These are phyloP conservation scores for Drosophila colorata DNA, from an alignment of 2,888 invertebrate genomes.

Conservation along the genomic window DNA sequence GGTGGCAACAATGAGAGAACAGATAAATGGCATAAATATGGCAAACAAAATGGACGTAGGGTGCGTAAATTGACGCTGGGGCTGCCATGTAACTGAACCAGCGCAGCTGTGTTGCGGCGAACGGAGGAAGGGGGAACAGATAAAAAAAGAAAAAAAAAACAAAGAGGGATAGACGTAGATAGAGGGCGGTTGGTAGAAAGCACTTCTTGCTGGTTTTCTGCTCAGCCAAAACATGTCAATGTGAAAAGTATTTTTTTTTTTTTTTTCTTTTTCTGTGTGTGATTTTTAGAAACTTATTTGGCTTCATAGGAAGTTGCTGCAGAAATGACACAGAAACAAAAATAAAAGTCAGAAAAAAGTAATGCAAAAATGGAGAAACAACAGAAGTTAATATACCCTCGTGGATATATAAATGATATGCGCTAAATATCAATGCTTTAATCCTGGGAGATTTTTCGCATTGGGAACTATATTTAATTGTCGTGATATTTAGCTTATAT, in stretches of 20 bases:
- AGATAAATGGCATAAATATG: slow-evolving; percentile 77
- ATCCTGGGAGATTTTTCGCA: too few relatives aligned
- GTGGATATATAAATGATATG: not conserved
- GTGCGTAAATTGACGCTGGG: slow-evolving; percentile 63
- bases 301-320: slow-evolving; percentile 50
- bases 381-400: not conserved
- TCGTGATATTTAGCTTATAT: too few relatives aligned
- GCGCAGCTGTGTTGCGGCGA: not conserved
- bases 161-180: not conserved
- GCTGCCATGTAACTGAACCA: slow-evolving; percentile 34
- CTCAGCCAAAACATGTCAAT: slow-evolving; percentile 75
- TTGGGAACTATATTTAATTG: too few relatives aligned
- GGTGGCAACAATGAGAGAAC: slow-evolving; percentile 34
- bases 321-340: slow-evolving; percentile 21
- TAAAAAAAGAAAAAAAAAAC: not conserved
- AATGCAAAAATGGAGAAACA: not conserved
- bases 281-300: slow-evolving; percentile 71
- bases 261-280: slow-evolving; percentile 58
- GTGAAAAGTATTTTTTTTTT: slow-evolving; percentile 65
- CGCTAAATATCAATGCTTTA: too few relatives aligned
- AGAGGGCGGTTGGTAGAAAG: not conserved
- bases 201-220: slow-evolving; percentile 12
- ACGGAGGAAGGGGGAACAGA: not conserved
- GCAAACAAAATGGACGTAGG: slow-evolving; percentile 69
- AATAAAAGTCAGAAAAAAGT: not conserved